Conservation (phyloP, 1,140 invertebrate genomes). For the Brachionus rubens region DNA sequence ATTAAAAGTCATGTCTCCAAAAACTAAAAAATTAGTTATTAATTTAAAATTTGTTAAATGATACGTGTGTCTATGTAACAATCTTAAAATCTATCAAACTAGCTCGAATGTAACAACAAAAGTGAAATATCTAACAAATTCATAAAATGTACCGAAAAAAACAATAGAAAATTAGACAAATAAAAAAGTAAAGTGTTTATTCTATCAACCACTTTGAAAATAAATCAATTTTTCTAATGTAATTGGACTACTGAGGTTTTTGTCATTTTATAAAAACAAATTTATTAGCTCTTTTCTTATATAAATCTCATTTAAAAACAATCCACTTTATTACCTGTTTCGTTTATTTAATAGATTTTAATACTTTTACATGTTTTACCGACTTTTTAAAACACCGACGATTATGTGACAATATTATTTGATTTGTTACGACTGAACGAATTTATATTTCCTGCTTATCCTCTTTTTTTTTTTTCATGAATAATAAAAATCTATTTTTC, state of each 20-base stretch:
- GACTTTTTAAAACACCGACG: background rate
- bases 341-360: conserved; percentile 36
- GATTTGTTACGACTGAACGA: too few relatives aligned
- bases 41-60: too few relatives aligned
- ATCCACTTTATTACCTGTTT: conserved; percentile 37
- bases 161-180: too few relatives aligned
- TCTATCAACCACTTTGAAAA: conserved; percentile 10
- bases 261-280: conserved; percentile 35
- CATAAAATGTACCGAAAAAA: background rate
- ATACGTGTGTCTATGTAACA: too few relatives aligned
- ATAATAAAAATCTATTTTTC: background rate
- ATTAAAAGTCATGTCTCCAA: too few relatives aligned
- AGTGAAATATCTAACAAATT: conserved; percentile 23
- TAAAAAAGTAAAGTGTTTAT: conserved; percentile 14
- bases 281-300: background rate
- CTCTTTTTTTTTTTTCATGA: background rate
- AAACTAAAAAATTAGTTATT: too few relatives aligned
- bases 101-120: too few relatives aligned
- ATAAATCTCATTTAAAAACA: conserved; percentile 38
- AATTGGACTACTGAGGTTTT: conserved; percentile 32
- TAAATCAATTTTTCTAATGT: conserved; percentile 20
- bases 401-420: too few relatives aligned
- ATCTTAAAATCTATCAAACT: too few relatives aligned
- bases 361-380: background rate
- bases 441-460: background rate